Conservation (phyloP, 1,140 invertebrate genomes). For the Ruditapes philippinarum region DNA sequence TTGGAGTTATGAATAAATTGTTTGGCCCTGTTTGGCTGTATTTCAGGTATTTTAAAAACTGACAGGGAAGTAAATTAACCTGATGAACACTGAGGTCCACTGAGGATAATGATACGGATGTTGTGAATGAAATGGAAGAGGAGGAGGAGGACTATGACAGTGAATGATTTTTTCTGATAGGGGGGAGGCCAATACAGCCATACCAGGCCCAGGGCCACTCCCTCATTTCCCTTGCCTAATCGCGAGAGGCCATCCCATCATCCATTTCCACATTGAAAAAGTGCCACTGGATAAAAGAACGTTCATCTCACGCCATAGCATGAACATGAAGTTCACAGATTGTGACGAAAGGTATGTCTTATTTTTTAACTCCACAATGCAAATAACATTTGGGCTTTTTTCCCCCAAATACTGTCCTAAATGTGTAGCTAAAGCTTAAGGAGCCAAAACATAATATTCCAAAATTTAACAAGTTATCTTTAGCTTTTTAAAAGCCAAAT, state of each 20-base stretch:
- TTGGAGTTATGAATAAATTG: too few relatives aligned
- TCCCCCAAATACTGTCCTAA: too few relatives aligned
- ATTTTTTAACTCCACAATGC: too few relatives aligned
- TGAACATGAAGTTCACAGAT: slow-evolving; percentile 98
- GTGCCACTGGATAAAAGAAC: slow-evolving; percentile 95
- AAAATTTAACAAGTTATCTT: too few relatives aligned
- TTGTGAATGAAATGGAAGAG: slow-evolving; percentile 5
- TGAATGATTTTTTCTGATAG: slow-evolving; percentile 33
- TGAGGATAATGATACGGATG: not conserved
- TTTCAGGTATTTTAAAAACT: slow-evolving; percentile 45
- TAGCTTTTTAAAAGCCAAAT: too few relatives aligned
- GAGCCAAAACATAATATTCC: too few relatives aligned
- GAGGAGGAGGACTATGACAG: slow-evolving; percentile 4
- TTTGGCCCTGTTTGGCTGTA: too few relatives aligned
- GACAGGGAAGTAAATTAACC: slow-evolving; percentile 35
- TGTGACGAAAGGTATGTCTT: slow-evolving; percentile 96
- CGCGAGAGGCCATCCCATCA: slow-evolving; percentile 94
- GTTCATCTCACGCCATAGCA: slow-evolving; percentile 95
- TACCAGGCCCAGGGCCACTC: not conserved
- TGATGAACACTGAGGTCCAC: slow-evolving; percentile 2
- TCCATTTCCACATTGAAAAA: slow-evolving; percentile 97
- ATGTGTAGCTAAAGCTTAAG: too few relatives aligned
- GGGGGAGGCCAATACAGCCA: too few relatives aligned
- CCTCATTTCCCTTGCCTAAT: slow-evolving; percentile 87
- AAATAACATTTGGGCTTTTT: too few relatives aligned